Percentiles rank a stretch among this genome's conserved stretches.
Evolutionary conservation across 1,140 invertebrate genomes (phyloP).

Genomic region (Lethocerus indicus): DNA sequence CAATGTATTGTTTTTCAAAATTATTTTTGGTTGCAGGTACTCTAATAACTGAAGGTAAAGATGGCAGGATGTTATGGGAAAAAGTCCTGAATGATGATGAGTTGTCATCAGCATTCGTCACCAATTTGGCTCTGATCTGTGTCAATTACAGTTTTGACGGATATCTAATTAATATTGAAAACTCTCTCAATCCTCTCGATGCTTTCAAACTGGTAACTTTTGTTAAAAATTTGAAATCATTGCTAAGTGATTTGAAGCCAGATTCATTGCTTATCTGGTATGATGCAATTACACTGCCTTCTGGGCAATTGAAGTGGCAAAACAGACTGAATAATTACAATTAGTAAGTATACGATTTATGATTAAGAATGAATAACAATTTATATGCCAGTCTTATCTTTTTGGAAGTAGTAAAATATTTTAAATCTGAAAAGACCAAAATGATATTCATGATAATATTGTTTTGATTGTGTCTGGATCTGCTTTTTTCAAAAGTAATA

Average conservation of each 20-base stretch:
- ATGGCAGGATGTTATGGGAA: conserved; percentile 48
- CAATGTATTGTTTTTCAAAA: not conserved
- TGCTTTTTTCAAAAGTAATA: no score
- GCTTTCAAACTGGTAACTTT: conserved; percentile 25
- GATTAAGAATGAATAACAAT: no score
- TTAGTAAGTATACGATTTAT: no score
- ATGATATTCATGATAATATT: no score
- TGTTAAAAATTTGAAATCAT: conserved; percentile 13
- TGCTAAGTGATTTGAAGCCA: conserved; percentile 7
- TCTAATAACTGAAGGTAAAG: conserved; percentile 72
- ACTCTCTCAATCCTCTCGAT: conserved; percentile 37
- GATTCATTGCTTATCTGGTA: conserved; percentile 70
- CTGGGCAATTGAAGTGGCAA: conserved; percentile 75
- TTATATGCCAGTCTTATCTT: no score
- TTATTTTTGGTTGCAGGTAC: conserved; percentile 45
- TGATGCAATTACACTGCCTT: conserved; percentile 62
- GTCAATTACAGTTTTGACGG: conserved; percentile 75
- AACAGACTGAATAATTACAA: conserved; percentile 78
- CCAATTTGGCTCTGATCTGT: conserved; percentile 52
- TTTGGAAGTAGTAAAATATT: no score
- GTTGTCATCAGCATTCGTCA: conserved; percentile 30
- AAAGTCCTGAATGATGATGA: conserved; percentile 40
- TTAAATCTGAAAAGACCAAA: no score
- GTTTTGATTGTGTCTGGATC: no score
- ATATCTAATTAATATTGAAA: conserved; percentile 93